Percentiles rank a stretch among this genome's conserved stretches.
Conservation (phyloP, 2,888 invertebrate genomes). For the Carpatolechia fugitivella region DNA sequence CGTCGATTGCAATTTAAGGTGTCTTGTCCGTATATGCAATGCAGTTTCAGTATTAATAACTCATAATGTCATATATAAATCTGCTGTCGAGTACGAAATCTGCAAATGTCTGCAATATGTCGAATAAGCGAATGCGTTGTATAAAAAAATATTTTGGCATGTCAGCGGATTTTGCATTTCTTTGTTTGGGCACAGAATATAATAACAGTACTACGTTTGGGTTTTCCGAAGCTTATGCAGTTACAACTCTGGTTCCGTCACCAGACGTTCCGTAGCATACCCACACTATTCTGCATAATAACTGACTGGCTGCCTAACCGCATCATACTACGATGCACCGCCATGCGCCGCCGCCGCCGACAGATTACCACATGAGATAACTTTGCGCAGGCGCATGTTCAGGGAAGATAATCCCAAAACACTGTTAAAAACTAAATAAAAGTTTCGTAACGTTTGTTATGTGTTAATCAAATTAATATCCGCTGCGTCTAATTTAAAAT, state of each 20-base stretch:
- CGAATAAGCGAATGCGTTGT: too few relatives aligned
- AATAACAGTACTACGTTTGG: too few relatives aligned
- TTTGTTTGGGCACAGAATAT: too few relatives aligned
- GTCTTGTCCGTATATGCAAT: too few relatives aligned
- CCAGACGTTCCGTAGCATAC: neutral
- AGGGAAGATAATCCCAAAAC: neutral
- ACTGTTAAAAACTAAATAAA: neutral
- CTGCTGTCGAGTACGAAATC: too few relatives aligned
- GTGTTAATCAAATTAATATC: neutral
- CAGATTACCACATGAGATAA: neutral
- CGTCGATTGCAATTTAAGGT: too few relatives aligned
- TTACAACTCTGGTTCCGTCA: neutral
- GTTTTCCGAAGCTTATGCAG: too few relatives aligned
- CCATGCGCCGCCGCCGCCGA: slow-evolving; percentile 1
- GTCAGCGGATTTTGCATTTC: too few relatives aligned
- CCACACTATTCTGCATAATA: neutral
- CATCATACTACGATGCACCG: neutral
- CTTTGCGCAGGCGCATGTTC: neutral
- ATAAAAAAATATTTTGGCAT: too few relatives aligned
- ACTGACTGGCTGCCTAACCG: neutral
- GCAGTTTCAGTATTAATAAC: too few relatives aligned
- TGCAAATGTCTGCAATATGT: too few relatives aligned
- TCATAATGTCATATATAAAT: too few relatives aligned
- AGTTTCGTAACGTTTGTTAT: slow-evolving; percentile 1
- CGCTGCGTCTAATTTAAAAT: neutral